These are phyloP conservation scores for Phyllopteryx taeniolatus DNA, from an alignment of 2,113 vertebrate genomes.

Conservation along the genomic window DNA sequence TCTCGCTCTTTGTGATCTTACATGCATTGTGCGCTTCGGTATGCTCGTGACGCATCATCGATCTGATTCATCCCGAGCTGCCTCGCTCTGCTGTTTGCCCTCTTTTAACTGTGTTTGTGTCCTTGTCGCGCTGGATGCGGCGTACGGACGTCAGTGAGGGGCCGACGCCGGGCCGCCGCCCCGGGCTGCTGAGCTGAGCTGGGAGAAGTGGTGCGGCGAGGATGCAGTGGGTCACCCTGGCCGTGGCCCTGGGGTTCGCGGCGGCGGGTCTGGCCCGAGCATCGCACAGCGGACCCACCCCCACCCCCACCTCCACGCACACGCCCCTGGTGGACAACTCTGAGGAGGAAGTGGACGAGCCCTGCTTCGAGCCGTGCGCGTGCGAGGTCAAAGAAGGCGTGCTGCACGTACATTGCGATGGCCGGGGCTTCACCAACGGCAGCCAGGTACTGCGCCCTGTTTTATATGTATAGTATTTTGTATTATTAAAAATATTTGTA, in stretches of 20 bases:
- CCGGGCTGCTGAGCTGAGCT: slow-evolving; percentile 69
- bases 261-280: slow-evolving; percentile 46
- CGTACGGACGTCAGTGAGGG: slow-evolving; percentile 55
- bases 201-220: slow-evolving; percentile 75
- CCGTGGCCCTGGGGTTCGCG: slow-evolving; percentile 72
- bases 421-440: slow-evolving; percentile 96
- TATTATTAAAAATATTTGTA: too few relatives aligned
- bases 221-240: slow-evolving; percentile 95
- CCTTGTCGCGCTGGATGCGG: slow-evolving; percentile 20
- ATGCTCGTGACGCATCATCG: slow-evolving; percentile 57
- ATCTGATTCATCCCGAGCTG: slow-evolving; percentile 60
- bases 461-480: background rate
- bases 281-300: slow-evolving; percentile 84
- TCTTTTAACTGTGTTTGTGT: slow-evolving; percentile 27
- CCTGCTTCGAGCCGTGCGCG: slow-evolving; percentile 95
- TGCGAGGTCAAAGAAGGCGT: slow-evolving; percentile 98
- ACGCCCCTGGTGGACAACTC: slow-evolving; percentile 95
- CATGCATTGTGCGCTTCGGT: slow-evolving; percentile 50
- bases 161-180: slow-evolving; percentile 61
- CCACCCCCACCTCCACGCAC: slow-evolving; percentile 87
- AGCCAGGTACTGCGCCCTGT: slow-evolving; percentile 74
- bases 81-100: slow-evolving; percentile 42
- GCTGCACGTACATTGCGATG: slow-evolving; percentile 97
- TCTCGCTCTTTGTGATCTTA: slow-evolving; percentile 45
- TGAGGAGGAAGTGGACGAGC: slow-evolving; percentile 94